Base-by-base conservation (phyloP, 2,888 invertebrate genomes). In the Trissonchulus sp. region DNA sequence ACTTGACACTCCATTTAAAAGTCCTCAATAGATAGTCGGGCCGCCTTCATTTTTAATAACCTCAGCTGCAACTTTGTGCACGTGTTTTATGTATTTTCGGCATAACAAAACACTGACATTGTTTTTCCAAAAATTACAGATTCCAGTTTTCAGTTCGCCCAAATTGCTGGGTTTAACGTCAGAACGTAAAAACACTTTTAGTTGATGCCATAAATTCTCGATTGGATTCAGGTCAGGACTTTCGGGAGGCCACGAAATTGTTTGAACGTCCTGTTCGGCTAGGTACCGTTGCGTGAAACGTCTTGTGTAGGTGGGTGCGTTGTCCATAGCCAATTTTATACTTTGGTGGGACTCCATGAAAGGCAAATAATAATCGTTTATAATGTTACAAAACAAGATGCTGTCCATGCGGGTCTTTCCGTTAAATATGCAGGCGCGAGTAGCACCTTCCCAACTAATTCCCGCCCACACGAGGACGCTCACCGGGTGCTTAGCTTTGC, bases 141-240 rank as follows among this genome's bases (percentile, higher is more conserved):
- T 60, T 18, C 60, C 60, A 18, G 60, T 18, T 18, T 18, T 60
- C 18, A 60, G 60, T n/a, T 60, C 60, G n/a, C 18, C n/a, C n/a
- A 18, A 18, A 60, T 60, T 60, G 18, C 18, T 18, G 18, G 60
- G 60, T 60, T 60, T 60, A 18, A n/a, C 60, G 18, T 60, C 60
- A 60, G 18, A 18, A 18, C 60, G 18, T n/a, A 60, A n/a, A n/a
- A 18, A 60, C 18, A 18, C 18, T 60, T 60, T 60, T 60, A 60
- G 60, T 60, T 60, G 60, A 60, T 60, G 60, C 60, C 60, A 60
- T 60, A 60, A 18, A 60, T 60, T 18, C n/a, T 60, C 60, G 60
- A 60, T 60, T 18, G 60, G 18, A 60, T 60, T 60, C n/a, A 60
- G 60, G 60, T 60, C 60, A 60, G 60, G 60, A 60, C 18, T 18